Base-by-base conservation (phyloP, 2,888 invertebrate genomes). In the Bembecia ichneumoniformis region DNA sequence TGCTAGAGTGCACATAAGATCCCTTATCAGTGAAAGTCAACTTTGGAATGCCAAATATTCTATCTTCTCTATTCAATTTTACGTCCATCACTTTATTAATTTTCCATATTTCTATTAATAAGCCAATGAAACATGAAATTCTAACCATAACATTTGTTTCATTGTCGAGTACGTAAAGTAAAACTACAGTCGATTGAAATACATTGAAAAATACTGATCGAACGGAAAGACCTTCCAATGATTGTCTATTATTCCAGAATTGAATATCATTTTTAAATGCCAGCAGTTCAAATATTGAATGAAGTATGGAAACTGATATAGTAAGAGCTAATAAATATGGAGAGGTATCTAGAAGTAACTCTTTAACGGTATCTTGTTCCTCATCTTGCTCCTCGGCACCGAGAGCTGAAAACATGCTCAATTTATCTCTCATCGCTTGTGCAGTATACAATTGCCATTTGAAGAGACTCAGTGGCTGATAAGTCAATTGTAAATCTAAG, bases 251-350 rank as follows among this genome's bases (percentile, higher is more conserved):
- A 65, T 97, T 97, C 99, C 99, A 99, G 77, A 99, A 99, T 79
- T 99, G 99, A 67, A 99, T 99, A 77, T 99, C 99, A 87, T 99
- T 99, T 88, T 99, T 99, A 79, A 99, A 99, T 44, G 99, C 99
- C 50, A 99, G 88, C 60, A 99, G 91, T 79, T 99, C 99, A 87
- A 99, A 99, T 55, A 99, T 92, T 51, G 97, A 98, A 84, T 99
- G 99, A 15, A 99, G 88, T 51, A 99, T 91, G 0, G 99, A 98
- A 0, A 99, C 94, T 49, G 92, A 89, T 53, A 98, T 91, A 2
- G 99, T 99, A 50, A 98, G 76, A 3, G 91, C 98, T 40, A 99
- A 87, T 35, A 99, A 89, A 71, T 98, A 97, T 0, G 98, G 97
- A 69, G 97, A 99, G 1, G 99, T 99, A 68, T 99, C 99, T 52